Conservation (phyloP, 2,888 invertebrate species). For the Thecophora atra region DNA sequence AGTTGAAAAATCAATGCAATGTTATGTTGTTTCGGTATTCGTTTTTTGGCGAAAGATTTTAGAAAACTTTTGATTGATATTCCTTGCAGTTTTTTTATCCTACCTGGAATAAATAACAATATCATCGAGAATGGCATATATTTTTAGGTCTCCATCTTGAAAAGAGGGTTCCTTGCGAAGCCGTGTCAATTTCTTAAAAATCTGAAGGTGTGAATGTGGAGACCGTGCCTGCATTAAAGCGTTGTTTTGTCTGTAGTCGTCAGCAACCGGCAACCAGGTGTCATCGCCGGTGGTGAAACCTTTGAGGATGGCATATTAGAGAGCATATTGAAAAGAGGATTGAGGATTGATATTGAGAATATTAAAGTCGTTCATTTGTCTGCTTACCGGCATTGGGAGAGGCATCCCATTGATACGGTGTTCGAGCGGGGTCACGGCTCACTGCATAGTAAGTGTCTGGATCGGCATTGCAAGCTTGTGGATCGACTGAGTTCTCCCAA, state of each 20-base stretch:
- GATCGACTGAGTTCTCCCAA: constrained; percentile 69
- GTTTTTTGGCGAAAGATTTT: too few relatives aligned
- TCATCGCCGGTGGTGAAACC: constrained; percentile 58
- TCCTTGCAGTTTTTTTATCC: too few relatives aligned
- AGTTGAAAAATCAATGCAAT: too few relatives aligned
- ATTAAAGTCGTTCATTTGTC: not conserved
- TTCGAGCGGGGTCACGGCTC: constrained; percentile 70
- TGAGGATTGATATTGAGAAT: not conserved
- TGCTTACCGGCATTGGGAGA: constrained; percentile 61
- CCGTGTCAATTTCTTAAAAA: constrained; percentile 71
- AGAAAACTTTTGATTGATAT: too few relatives aligned
- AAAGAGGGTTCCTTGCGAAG: constrained; percentile 68
- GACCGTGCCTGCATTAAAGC: constrained; percentile 68
- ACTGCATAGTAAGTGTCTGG: constrained; percentile 61
- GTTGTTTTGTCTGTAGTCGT: constrained; percentile 71
- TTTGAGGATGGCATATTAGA: constrained; percentile 33
- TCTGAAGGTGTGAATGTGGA: constrained; percentile 71
- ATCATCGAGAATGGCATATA: constrained; percentile 55
- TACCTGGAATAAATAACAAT: constrained; percentile 61
- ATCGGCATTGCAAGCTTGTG: constrained; percentile 68
- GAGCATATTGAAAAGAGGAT: not conserved
- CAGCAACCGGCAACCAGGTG: constrained; percentile 78
- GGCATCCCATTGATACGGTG: constrained; percentile 73
- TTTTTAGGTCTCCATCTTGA: constrained; percentile 53
- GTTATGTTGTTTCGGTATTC: too few relatives aligned